Conservation (phyloP, 2,888 invertebrate species). For the Drosophila aldrichi region DNA sequence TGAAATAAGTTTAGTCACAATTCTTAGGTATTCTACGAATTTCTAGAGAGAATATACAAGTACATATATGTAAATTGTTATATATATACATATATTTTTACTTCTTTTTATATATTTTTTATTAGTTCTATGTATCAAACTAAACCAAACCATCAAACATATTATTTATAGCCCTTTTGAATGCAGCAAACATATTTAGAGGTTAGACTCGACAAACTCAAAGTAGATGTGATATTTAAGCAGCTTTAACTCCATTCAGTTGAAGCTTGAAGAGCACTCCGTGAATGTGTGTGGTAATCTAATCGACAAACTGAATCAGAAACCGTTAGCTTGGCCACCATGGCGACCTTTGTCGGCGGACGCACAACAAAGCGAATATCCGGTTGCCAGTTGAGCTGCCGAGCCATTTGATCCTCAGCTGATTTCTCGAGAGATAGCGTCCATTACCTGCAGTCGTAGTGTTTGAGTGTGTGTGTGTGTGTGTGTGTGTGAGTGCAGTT, state of each 20-base stretch:
- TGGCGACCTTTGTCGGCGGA: constrained; percentile 32
- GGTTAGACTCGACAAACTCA: too few relatives aligned
- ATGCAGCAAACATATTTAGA: background rate
- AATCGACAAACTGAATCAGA: constrained; percentile 34
- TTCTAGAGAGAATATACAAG: too few relatives aligned
- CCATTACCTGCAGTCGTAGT: constrained; percentile 7
- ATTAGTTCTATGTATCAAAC: too few relatives aligned
- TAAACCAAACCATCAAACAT: too few relatives aligned
- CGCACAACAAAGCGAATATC: constrained; percentile 20
- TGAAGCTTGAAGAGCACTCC: constrained; percentile 9
- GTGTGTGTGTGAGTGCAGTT: constrained; percentile 27
- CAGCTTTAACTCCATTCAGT: background rate
- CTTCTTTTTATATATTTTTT: too few relatives aligned
- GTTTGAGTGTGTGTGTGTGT: background rate
- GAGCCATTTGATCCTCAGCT: constrained; percentile 27
- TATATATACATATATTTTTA: too few relatives aligned
- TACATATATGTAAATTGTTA: too few relatives aligned
- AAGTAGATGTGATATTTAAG: too few relatives aligned
- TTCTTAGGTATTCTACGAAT: background rate
- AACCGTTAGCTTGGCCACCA: constrained; percentile 33
- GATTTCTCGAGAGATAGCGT: constrained; percentile 42
- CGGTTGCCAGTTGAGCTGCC: constrained; percentile 2
- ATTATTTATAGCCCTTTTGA: too few relatives aligned
- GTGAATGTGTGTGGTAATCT: constrained; percentile 34
- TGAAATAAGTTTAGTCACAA: background rate